These are phyloP conservation scores for Etheostoma perlongum DNA, from an alignment of 2,797 vertebrate genomes.

Conservation along the genomic window DNA sequence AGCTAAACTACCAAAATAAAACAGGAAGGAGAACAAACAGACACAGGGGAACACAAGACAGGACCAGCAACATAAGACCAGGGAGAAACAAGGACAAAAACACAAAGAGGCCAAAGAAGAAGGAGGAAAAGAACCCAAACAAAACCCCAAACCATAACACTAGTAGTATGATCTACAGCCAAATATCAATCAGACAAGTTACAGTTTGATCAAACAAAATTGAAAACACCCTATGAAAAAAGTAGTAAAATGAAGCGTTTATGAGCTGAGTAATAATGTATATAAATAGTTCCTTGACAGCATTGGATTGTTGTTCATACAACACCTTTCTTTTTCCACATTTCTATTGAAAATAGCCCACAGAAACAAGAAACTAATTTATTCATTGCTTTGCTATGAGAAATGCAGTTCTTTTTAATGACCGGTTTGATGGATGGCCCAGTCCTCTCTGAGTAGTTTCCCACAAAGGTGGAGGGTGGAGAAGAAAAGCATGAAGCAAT, in stretches of 20 bases:
- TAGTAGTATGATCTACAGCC: constrained; percentile 26
- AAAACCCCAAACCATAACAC: too few relatives aligned
- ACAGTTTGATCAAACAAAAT: constrained; percentile 56
- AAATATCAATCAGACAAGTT: constrained; percentile 56
- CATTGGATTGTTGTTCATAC: constrained; percentile 24
- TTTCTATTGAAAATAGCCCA: constrained; percentile 31
- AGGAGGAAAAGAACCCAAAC: too few relatives aligned
- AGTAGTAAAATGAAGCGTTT: constrained; percentile 59
- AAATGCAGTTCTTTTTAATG: constrained; percentile 53
- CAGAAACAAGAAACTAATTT: constrained; percentile 27
- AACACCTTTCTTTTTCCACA: constrained; percentile 42
- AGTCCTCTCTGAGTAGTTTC: constrained; percentile 28
- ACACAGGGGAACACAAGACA: too few relatives aligned
- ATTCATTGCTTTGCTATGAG: constrained; percentile 44
- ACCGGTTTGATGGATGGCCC: constrained; percentile 51
- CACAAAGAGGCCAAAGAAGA: too few relatives aligned
- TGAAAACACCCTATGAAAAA: constrained; percentile 48
- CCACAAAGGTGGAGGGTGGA: constrained; percentile 19
- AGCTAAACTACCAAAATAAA: too few relatives aligned
- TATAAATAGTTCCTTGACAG: constrained; percentile 49
- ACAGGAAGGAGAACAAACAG: too few relatives aligned
- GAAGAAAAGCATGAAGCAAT: constrained; percentile 26
- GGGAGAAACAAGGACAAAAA: too few relatives aligned
- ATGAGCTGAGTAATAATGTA: constrained; percentile 57
- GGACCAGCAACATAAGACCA: too few relatives aligned